Percentiles rank a stretch among this genome's conserved stretches.
Conservation (phyloP, 2,888 invertebrate genomes). For the Sacculina carcini region DNA sequence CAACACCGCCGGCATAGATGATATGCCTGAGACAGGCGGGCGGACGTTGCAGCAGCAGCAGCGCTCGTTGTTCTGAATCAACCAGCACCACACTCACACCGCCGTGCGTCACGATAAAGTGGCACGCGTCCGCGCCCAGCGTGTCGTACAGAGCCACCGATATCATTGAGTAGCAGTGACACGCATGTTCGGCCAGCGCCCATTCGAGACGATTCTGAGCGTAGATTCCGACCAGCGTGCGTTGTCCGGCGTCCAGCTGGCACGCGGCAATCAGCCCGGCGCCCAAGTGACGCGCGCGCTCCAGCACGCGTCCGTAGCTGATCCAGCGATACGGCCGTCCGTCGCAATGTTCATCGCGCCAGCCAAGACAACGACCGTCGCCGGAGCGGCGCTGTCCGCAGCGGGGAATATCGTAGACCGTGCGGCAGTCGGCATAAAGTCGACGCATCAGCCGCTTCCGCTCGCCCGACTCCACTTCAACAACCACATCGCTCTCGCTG, state of each 20-base stretch:
- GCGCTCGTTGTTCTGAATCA: conserved; percentile 71
- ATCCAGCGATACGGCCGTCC: conserved; percentile 72
- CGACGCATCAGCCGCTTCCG: too few species aligned
- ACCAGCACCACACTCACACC: conserved; percentile 57
- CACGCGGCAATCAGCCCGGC: conserved; percentile 49
- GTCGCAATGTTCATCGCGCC: conserved; percentile 61
- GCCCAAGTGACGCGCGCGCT: conserved; percentile 68
- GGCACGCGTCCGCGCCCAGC: conserved; percentile 82
- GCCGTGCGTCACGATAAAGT: conserved; percentile 75
- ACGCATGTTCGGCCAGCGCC: conserved; percentile 78
- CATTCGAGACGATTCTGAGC: conserved; percentile 91
- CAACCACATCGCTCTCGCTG: not conserved
- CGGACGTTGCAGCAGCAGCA: conserved; percentile 54
- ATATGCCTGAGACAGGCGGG: conserved; percentile 53
- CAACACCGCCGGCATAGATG: conserved; percentile 50
- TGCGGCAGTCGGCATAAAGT: too few species aligned
- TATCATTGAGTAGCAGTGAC: conserved; percentile 79
- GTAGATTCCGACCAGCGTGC: conserved; percentile 72
- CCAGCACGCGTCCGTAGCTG: conserved; percentile 70
- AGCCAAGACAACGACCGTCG: conserved; percentile 72
- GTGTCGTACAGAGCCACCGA: conserved; percentile 90
- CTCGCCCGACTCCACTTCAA: not conserved
- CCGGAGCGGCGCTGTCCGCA: conserved; percentile 26
- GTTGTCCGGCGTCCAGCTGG: conserved; percentile 21
- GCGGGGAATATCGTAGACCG: not conserved